Evolutionary conservation across 2,888 invertebrate genomes (phyloP), one percentile per base, ranked within the genome.

Genomic region (Bhutanitis thaidina): DNA sequence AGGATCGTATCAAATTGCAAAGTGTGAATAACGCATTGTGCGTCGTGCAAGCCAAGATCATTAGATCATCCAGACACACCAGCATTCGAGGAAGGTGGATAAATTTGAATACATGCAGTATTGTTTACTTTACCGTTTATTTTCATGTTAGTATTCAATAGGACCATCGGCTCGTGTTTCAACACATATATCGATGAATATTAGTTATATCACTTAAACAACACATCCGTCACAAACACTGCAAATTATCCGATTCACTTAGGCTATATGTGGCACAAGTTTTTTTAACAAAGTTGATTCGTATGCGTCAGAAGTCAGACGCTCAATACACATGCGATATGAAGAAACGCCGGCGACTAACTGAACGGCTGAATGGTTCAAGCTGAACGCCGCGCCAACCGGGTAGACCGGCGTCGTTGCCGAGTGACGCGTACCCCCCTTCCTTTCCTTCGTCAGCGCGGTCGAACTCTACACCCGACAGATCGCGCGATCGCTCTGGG

Each of bases 131-230:
- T 89, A 89, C 88, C 88, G 79, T 84, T 82, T 70, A 89, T 88
- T 89, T 88, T 87, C 88, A 89, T 88, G 78, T 82, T 88, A 86
- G 71, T 83, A 77, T 89, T 88, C 84, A 88, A 85, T 74, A 86
- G 85, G 74, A 88, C 88, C 88, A 88, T 89, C 81, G 71, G 84
- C 74, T 71, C 71, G 71, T 69, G 62, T 74, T 75, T 74, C 71
- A 69, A 64, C 67, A 74, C 73, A 67, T 67, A 61, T 67, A 59
- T 7, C 7, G 12, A 50, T 38, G 48, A 52, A 60, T 61, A 67
- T 67, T 58, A 62, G 68, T 67, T 67, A 69, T 58, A 57, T 57
- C 81, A 82, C 79, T 74, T 63, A 55, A 67, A 71, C 63, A 68
- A 70, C 81, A 78, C 74, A 74, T 74, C 71, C 68, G 78, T 74